These are phyloP conservation scores for Dermatemys mawii DNA, from an alignment of 2,113 vertebrate genomes.

Conservation along the genomic window DNA sequence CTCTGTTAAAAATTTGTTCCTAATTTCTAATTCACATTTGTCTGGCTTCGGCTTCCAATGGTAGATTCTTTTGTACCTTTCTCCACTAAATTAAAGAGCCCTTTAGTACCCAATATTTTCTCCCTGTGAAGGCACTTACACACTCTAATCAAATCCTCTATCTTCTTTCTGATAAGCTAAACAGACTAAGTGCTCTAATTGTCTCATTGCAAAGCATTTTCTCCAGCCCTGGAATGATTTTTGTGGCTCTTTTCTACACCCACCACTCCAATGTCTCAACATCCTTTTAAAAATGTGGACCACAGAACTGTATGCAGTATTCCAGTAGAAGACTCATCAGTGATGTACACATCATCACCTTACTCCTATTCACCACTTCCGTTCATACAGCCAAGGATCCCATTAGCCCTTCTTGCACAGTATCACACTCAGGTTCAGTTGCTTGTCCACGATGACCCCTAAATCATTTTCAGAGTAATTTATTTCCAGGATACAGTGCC, in stretches of 20 bases:
- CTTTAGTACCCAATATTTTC: background rate
- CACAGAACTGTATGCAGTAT: background rate
- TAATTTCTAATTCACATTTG: background rate
- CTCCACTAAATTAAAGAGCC: background rate
- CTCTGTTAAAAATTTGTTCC: background rate
- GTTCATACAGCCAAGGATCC: background rate
- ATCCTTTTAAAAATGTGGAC: background rate
- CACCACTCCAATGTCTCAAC: background rate
- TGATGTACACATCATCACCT: background rate
- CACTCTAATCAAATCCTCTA: background rate
- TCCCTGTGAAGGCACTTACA: background rate
- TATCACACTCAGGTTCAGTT: background rate
- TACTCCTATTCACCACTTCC: background rate
- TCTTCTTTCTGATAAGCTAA: background rate
- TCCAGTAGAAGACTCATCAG: background rate
- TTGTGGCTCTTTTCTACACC: background rate
- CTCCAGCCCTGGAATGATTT: background rate
- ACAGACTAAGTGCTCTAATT: background rate
- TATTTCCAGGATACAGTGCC: too few species aligned
- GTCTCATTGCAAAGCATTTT: background rate
- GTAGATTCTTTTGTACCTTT: background rate
- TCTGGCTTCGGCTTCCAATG: background rate
- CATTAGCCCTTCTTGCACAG: background rate
- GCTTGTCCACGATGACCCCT: fast-evolving
- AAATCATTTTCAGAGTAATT: background rate